Conservation (phyloP, 2,797 vertebrate species). For the Alcedo quadribrachys region DNA sequence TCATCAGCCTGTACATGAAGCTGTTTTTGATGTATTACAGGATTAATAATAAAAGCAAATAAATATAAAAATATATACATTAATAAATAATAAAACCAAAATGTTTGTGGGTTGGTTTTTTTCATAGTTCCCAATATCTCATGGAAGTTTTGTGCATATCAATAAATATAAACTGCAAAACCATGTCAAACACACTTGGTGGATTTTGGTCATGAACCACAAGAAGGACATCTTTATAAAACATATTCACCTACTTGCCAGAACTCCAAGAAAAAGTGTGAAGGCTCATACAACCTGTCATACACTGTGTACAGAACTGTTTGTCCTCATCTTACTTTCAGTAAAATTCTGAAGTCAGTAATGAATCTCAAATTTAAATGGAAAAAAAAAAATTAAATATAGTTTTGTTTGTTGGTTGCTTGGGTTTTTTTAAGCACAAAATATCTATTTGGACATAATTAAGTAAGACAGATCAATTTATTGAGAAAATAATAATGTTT, state of each 20-base stretch:
- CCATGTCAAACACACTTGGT: rapidly evolving
- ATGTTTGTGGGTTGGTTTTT: neutral
- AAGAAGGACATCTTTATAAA: neutral
- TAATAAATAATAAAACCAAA: too few species aligned
- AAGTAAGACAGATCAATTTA: neutral
- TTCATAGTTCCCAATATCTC: neutral
- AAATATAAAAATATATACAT: too few species aligned
- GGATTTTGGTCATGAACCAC: neutral
- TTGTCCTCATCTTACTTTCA: neutral
- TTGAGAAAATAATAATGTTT: neutral
- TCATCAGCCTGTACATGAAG: neutral
- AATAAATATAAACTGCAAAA: neutral
- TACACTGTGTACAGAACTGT: rapidly evolving
- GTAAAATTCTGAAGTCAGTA: neutral
- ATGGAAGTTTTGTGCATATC: neutral
- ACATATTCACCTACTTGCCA: neutral
- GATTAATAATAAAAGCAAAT: neutral
- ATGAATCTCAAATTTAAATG: neutral
- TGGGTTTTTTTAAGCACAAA: neutral
- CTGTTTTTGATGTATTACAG: neutral
- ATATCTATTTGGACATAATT: neutral
- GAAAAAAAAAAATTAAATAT: neutral
- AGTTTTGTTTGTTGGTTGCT: too few species aligned
- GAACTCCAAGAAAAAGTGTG: neutral
- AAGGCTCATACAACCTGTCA: neutral